Conservation (phyloP, 2,113 vertebrate genomes). For the Leuciscus idus region DNA sequence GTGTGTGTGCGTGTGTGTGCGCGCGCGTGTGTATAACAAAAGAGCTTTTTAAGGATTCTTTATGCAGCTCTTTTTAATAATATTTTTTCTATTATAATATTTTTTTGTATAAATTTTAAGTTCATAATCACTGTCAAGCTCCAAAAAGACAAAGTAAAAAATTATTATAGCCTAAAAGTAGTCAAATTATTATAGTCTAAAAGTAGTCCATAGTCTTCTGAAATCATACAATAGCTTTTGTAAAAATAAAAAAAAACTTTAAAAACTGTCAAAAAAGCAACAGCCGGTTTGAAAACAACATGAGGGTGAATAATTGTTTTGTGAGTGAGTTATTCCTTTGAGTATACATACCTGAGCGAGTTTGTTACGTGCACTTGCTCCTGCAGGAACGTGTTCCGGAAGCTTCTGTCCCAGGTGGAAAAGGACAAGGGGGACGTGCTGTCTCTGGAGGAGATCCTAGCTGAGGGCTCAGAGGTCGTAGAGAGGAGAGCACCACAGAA, state of each 20-base stretch:
- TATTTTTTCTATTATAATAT: neutral
- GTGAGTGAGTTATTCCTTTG: neutral
- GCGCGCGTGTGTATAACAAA: too few species aligned
- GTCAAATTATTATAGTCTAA: too few species aligned
- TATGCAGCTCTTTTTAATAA: neutral
- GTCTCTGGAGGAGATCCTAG: slow-evolving; percentile 82
- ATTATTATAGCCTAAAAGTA: too few species aligned
- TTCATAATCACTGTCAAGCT: neutral
- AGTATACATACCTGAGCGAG: slow-evolving; percentile 9
- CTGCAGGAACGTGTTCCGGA: slow-evolving; percentile 80
- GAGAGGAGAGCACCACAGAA: slow-evolving; percentile 67
- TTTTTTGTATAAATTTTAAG: neutral
- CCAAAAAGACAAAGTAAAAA: neutral
- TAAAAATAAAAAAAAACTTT: too few species aligned
- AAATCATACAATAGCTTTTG: too few species aligned
- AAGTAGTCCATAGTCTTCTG: too few species aligned
- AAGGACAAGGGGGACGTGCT: slow-evolving; percentile 79
- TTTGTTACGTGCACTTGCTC: neutral
- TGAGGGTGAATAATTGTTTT: neutral
- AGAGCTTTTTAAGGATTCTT: neutral
- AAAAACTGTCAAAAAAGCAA: too few species aligned
- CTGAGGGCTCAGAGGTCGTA: slow-evolving; percentile 72
- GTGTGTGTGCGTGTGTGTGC: too few species aligned
- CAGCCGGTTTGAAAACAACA: neutral
- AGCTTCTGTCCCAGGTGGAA: slow-evolving; percentile 77